Evolutionary conservation across 2,888 invertebrate genomes (phyloP), one percentile per base, ranked within the genome.

Genomic region (Dyspetes luteomarginatus): DNA sequence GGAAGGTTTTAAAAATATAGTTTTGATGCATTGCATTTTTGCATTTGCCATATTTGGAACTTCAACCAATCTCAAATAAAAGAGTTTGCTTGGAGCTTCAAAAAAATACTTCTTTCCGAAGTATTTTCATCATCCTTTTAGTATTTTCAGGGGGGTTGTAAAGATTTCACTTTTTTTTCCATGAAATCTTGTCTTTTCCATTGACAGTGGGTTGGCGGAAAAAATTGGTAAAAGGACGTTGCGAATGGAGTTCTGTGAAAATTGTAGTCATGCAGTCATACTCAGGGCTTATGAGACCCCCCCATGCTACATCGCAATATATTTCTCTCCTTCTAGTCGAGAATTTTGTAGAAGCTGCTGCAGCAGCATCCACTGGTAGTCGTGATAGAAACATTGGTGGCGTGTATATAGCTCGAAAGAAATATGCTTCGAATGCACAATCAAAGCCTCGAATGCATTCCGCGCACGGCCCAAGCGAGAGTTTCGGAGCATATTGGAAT

Each of bases 391-490:
- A 52, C 55, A 48, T 67, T 4, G 52, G 55, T 45, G 9, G 87
- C 85, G 86, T 15, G 17, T 28, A 41, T 7, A 82, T 86, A 87
- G 86, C 84, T 86, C 85, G 86, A 87, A 85, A 88, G 89, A 90
- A 90, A 90, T 91, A 89, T 90, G 89, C 89, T 88, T 87, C 85
- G 86, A 86, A 89, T 87, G 90, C 90, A 90, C 91, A 90, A 91
- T 91, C 91, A 90, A 88, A 89, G 88, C 87, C 86, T 83, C 84
- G 87, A 88, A 90, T 89, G 89, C 90, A 90, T 91, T 91, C 90
- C 86, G 85, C 86, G 88, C 89, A 89, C 89, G 90, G 86, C 84
- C n/a, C 88, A 83, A 84, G 82, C 83, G 88, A 89, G 87, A 65
- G 45, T 73, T 88, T 88, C 87, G 84, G 87, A 87, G 88, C 88